phyloP scores from a whole-genome alignment of 2,797 vertebrate species.

The Cyprinodon diabolis region DNA sequence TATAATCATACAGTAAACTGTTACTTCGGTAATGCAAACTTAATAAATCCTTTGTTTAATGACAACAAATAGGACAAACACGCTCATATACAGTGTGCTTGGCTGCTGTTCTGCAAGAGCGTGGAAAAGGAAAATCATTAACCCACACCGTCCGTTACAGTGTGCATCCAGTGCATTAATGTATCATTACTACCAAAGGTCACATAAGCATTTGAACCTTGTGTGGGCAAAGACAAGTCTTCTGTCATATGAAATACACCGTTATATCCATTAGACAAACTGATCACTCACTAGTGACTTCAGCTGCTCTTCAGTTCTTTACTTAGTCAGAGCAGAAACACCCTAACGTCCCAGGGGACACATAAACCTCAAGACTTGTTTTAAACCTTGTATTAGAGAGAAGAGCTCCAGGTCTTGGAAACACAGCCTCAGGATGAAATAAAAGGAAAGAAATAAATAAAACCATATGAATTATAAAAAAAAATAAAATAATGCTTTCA shows the following conservation, averaged over 20 bases:
- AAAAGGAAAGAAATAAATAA: conserved; percentile 11
- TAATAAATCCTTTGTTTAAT: neutral
- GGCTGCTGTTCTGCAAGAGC: conserved; percentile 23
- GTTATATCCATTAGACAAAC: conserved; percentile 10
- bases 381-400: conserved; percentile 8
- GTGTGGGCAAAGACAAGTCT: conserved; percentile 7
- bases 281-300: neutral
- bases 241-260: conserved; percentile 6
- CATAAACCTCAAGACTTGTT: conserved; percentile 32
- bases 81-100: conserved; percentile 16
- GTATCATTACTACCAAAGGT: conserved; percentile 32
- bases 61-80: conserved; percentile 6
- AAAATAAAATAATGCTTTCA: neutral
- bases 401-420: conserved; percentile 34
- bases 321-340: conserved; percentile 22
- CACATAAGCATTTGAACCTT: conserved; percentile 15
- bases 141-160: conserved; percentile 39
- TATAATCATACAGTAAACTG: neutral
- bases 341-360: conserved; percentile 20
- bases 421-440: neutral
- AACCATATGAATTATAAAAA: conserved; percentile 7
- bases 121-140: conserved; percentile 32
- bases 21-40: neutral
- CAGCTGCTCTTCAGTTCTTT: neutral
- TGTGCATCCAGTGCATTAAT: conserved; percentile 41